Conservation (phyloP, 2,797 vertebrate genomes). For the Cossypha heuglini region DNA sequence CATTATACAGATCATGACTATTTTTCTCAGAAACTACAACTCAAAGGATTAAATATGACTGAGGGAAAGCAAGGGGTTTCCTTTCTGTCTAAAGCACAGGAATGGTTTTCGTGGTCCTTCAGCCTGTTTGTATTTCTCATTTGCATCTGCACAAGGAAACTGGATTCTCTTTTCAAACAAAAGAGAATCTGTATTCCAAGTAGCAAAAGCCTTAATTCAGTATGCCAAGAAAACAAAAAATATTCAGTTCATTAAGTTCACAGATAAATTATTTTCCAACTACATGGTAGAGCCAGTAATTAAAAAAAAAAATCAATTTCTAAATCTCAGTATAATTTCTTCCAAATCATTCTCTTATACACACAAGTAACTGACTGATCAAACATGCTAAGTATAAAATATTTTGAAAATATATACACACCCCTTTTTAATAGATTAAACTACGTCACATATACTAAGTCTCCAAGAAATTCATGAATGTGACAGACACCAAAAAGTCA, state of each 20-base stretch:
- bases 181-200: neutral
- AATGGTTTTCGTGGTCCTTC: neutral
- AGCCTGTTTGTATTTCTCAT: neutral
- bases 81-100: neutral
- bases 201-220: neutral
- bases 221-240: constrained; percentile 3
- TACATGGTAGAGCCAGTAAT: neutral
- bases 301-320: neutral
- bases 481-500: neutral
- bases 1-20: neutral
- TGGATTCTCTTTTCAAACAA: neutral
- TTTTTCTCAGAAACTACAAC: neutral
- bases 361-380: neutral
- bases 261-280: neutral
- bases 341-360: neutral
- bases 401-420: neutral
- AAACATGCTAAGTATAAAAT: neutral
- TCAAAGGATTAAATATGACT: neutral
- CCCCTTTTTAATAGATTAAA: neutral
- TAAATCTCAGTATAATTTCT: neutral
- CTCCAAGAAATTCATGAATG: neutral
- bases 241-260: neutral
- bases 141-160: neutral
- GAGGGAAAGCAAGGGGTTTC: neutral
- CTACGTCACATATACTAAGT: neutral